phyloP scores from a whole-genome alignment of 2,888 invertebrate genomes.

The Nephrocerus scutellatus region DNA sequence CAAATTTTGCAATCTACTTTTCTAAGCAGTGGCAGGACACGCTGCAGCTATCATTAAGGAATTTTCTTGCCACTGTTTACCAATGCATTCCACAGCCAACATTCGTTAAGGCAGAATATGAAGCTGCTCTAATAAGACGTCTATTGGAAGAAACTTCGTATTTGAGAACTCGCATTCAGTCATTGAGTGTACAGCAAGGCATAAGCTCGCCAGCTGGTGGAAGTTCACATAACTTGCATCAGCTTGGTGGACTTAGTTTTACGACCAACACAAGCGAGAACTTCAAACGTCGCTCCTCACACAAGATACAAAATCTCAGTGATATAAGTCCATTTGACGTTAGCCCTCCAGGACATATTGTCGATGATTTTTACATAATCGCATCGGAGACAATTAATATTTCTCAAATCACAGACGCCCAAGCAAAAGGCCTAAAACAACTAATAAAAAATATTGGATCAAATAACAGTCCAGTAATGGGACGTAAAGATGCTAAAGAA shows the following conservation, averaged over 20 bases:
- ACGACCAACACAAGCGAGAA: slow-evolving; percentile 17
- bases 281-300: slow-evolving; percentile 32
- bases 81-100: slow-evolving; percentile 83
- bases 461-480: slow-evolving; percentile 71
- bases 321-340: slow-evolving; percentile 60
- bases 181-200: slow-evolving; percentile 35
- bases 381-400: slow-evolving; percentile 61
- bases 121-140: slow-evolving; percentile 68
- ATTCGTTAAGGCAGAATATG: slow-evolving; percentile 78
- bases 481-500: slow-evolving; percentile 53
- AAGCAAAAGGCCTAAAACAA: slow-evolving; percentile 69
- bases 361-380: slow-evolving; percentile 87
- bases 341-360: slow-evolving; percentile 68
- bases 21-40: slow-evolving; percentile 95
- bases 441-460: slow-evolving; percentile 75
- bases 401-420: slow-evolving; percentile 48
- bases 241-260: background rate
- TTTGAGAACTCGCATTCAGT: slow-evolving; percentile 51
- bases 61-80: slow-evolving; percentile 83
- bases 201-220: slow-evolving; percentile 21
- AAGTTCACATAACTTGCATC: slow-evolving; percentile 24
- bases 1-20: slow-evolving; percentile 80
- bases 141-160: slow-evolving; percentile 78
- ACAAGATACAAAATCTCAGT: slow-evolving; percentile 51
- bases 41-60: slow-evolving; percentile 79